A percentile compares a stretch with the other conserved stretches of the same genome.
These are phyloP conservation scores for Drosophila mercatorum DNA, from an alignment of 2,888 invertebrate species.

Conservation along the genomic window DNA sequence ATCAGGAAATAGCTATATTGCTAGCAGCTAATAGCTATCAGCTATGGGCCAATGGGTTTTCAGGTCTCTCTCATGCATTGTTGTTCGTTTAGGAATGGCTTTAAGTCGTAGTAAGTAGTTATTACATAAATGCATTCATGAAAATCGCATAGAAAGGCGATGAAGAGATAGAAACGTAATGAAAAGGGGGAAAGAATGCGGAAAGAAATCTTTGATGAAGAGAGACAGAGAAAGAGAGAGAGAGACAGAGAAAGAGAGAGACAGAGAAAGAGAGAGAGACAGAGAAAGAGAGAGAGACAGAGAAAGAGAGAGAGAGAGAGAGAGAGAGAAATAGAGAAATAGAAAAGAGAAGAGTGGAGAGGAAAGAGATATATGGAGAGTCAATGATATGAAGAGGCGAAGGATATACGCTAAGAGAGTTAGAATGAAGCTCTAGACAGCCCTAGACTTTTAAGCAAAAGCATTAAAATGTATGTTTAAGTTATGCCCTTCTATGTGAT, in stretches of 20 bases:
- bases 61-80: neutral
- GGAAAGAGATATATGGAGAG: too few relatives aligned
- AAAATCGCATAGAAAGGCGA: slow-evolving; percentile 1
- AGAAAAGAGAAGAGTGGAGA: neutral
- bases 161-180: too few relatives aligned
- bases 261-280: neutral
- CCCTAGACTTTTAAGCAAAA: neutral
- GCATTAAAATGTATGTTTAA: neutral
- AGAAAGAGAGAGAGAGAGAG: neutral
- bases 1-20: slow-evolving; percentile 4
- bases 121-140: neutral
- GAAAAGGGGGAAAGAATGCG: neutral
- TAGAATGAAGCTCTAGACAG: too few relatives aligned
- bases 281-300: neutral
- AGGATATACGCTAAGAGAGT: neutral
- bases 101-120: neutral
- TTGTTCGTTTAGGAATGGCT: neutral
- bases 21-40: neutral
- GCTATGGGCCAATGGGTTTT: neutral
- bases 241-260: neutral
- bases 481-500: neutral
- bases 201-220: too few relatives aligned
- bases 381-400: neutral
- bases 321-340: neutral
- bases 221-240: too few relatives aligned